A percentile compares a stretch with the other conserved stretches of the same genome.
These are phyloP conservation scores for Corythornis cristatus DNA, from an alignment of 2,113 vertebrate species.

Conservation along the genomic window DNA sequence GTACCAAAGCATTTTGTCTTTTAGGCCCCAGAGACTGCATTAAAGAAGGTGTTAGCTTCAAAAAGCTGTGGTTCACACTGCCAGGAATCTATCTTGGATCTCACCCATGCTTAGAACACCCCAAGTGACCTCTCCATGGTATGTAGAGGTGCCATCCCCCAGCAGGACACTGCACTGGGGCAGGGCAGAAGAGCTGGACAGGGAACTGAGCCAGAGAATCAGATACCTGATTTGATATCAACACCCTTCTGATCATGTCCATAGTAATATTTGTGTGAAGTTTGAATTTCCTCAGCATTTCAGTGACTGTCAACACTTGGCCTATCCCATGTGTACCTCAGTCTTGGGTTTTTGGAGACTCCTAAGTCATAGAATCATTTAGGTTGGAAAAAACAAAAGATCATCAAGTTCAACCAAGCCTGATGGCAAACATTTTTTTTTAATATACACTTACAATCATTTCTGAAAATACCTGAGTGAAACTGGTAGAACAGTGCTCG, in stretches of 20 bases:
- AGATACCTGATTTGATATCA: not conserved
- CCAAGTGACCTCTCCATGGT: rapidly evolving
- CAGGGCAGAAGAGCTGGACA: not conserved
- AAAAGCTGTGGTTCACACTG: not conserved
- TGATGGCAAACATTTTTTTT: not conserved
- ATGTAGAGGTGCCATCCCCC: not conserved
- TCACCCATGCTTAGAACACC: not conserved
- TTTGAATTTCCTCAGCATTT: not conserved
- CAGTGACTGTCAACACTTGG: not conserved
- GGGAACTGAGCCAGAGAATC: not conserved
- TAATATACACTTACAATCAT: not conserved
- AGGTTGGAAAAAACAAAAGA: not conserved
- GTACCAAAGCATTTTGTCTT: not conserved
- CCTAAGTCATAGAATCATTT: not conserved
- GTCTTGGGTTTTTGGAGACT: not conserved
- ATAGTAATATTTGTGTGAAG: not conserved
- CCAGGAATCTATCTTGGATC: not conserved
- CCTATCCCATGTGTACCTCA: not conserved
- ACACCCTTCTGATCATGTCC: not conserved
- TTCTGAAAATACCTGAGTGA: not conserved
- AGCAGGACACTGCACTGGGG: not conserved
- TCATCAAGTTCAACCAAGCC: not conserved
- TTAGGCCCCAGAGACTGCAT: not conserved
- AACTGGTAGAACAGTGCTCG: not conserved
- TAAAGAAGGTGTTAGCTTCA: not conserved